Conservation (phyloP, 1,140 invertebrate species). For the Leptoteleia sp. region DNA sequence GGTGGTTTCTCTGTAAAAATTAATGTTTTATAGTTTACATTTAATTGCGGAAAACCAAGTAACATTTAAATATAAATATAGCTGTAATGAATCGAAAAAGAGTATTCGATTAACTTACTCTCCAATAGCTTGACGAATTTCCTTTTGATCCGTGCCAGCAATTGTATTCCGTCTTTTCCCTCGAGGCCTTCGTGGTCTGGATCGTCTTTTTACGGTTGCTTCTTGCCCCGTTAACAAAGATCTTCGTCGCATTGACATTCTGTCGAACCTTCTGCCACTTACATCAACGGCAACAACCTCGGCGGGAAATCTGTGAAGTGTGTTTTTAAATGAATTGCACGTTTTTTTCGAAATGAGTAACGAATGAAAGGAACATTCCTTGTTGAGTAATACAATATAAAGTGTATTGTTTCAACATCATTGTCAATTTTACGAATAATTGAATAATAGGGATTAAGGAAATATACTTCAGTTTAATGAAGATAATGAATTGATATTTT, state of each 20-base stretch:
- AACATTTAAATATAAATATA: too few relatives aligned
- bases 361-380: too few relatives aligned
- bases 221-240: constrained; percentile 85
- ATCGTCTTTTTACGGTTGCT: constrained; percentile 85
- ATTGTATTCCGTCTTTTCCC: constrained; percentile 94
- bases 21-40: not conserved
- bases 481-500: too few relatives aligned
- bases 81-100: too few relatives aligned
- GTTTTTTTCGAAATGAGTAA: too few relatives aligned
- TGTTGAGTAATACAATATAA: too few relatives aligned
- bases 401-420: too few relatives aligned
- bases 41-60: too few relatives aligned
- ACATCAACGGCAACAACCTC: constrained; percentile 93
- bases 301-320: constrained; percentile 88
- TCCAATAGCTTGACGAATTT: constrained; percentile 89
- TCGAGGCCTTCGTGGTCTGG: constrained; percentile 87
- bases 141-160: constrained; percentile 92
- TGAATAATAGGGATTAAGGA: too few relatives aligned
- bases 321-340: not conserved
- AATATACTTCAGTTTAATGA: too few relatives aligned
- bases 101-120: too few relatives aligned
- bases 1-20: constrained; percentile 81
- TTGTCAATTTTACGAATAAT: too few relatives aligned
- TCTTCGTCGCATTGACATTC: constrained; percentile 91
- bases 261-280: constrained; percentile 90